Base-by-base conservation (phyloP, 2,888 invertebrate genomes). In the Desoria tigrina region DNA sequence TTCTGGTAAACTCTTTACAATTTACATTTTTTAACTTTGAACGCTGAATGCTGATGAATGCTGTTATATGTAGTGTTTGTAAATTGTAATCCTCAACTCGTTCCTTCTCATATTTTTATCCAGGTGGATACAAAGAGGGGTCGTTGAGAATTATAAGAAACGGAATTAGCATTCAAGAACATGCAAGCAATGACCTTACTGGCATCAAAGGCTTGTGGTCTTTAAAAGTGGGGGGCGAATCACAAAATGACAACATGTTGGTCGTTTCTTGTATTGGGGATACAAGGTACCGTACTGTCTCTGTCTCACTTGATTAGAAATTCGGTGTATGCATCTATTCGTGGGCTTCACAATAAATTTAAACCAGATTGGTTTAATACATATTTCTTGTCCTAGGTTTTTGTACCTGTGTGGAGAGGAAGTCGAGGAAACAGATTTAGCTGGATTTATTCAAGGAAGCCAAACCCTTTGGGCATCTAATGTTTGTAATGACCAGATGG, bases 161-260 rank as follows among this genome's bases (percentile, higher is more conserved):
- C 81, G 99, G 99, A 2, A 99, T 99, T 78, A 99, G 99, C 2
- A 97, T 98, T 68, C 95, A 97, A 76, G 98, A 98, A 81, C 93
- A 95, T 79, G 98, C 98, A 0, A 93, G 92, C 56, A 97, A 99
- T 73, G 99, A 99, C 83, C 83, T 98, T 76, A 90, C 93, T 4
- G 96, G 96, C 60, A 96, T 98, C 72, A 97, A 97, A 83, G 97
- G 96, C 70, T 94, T 98, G 87, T 97, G 97, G 97, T 92, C 96
- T 0, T 83, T 98, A n/a, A 87, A 87, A 78, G 85, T 90, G 11
- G 86, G 86, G 50, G 84, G 84, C 54, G 85, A 84, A 76, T 74
- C 73, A n/a, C 61, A 63, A 11, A 84, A 83, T 76, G 94, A 97
- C 79, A 95, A 98, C 79, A 94, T 94, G 2, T 83, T 99, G 16